Percentiles rank a stretch among this genome's conserved stretches.
phyloP scores from a whole-genome alignment of 2,888 invertebrate species.

The Acleris cristana region DNA sequence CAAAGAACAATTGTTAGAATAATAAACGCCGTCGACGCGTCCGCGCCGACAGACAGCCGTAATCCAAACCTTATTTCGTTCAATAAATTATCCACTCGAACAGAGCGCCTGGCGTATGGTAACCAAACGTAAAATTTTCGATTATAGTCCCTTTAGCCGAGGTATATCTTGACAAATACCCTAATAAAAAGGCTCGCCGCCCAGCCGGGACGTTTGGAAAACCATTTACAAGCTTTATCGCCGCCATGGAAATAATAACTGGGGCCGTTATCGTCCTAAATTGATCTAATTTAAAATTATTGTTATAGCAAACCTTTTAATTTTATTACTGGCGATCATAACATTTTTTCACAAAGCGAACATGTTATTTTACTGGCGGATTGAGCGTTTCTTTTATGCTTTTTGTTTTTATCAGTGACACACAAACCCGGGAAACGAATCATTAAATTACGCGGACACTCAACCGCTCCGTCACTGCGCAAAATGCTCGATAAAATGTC shows the following conservation, averaged over 20 bases:
- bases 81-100: conserved; percentile 54
- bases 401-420: conserved; percentile 5
- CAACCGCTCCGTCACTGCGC: conserved; percentile 5
- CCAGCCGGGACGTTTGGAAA: conserved; percentile 79
- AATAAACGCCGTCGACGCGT: conserved; percentile 12
- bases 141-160: conserved; percentile 73
- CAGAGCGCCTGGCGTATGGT: conserved; percentile 65
- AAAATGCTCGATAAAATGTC: conserved; percentile 13
- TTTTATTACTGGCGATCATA: conserved; percentile 74
- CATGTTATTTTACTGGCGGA: conserved; percentile 24
- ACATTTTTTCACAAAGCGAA: conserved; percentile 59
- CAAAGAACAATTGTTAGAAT: conserved; percentile 20
- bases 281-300: conserved; percentile 83
- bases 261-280: conserved; percentile 80
- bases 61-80: conserved; percentile 37
- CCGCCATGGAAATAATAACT: conserved; percentile 82
- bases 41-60: conserved; percentile 7
- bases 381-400: conserved; percentile 1
- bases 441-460: conserved; percentile 16
- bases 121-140: conserved; percentile 78
- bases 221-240: conserved; percentile 83
- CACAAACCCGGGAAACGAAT: conserved; percentile 6
- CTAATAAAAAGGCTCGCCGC: conserved; percentile 79
- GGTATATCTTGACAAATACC: conserved; percentile 81
- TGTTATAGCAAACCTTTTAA: conserved; percentile 79